Evolutionary conservation across 2,888 invertebrate genomes (phyloP), one percentile per base, ranked within the genome.

Genomic region (Drosophila mimica): DNA sequence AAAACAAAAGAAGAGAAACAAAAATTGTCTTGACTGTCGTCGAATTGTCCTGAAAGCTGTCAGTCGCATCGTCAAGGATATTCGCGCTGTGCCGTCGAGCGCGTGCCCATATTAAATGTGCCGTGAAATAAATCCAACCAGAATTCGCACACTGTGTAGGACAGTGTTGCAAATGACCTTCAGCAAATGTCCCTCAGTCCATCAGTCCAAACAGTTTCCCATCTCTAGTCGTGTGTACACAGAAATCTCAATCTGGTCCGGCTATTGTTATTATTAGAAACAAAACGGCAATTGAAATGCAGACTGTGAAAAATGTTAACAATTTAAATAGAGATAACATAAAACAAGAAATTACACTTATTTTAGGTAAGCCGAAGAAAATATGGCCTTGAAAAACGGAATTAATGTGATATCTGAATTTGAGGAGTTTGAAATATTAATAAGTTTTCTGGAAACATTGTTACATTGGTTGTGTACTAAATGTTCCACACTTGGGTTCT

Each of bases 21-120:
- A n/a, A 30, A 49, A 68, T 36, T 43, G 43, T 34, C 49, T 34
- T 48, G 65, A 63, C 79, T 83, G 73, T 86, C 81, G 79, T 86
- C 86, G 81, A 79, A 83, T 79, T 86, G 86, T 86, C 64, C 79
- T 70, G 76, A 73, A 65, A 79, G 76, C 76, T 72, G 79, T 76
- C 81, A 76, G 56, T 33, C 65, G 69, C 79, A 64, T 69, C 69
- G 64, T 63, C 68, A 64, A 46, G 73, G 61, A 73, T 69, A 69
- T 77, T 62, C 67, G 51, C 36, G 33, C 43, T 68, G 72, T 53
- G 66, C 54, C 76, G 20, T 76, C 38, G 48, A 79, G 87, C 89
- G 89, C 87, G 84, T 87, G 87, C 74, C 74, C 77, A 74, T 79
- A 87, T 87, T 87, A 87, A 87, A 87, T 87, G 86, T 89, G 83